phyloP scores from a whole-genome alignment of 2,888 invertebrate species.

The Melikaiella ostensackeni region DNA sequence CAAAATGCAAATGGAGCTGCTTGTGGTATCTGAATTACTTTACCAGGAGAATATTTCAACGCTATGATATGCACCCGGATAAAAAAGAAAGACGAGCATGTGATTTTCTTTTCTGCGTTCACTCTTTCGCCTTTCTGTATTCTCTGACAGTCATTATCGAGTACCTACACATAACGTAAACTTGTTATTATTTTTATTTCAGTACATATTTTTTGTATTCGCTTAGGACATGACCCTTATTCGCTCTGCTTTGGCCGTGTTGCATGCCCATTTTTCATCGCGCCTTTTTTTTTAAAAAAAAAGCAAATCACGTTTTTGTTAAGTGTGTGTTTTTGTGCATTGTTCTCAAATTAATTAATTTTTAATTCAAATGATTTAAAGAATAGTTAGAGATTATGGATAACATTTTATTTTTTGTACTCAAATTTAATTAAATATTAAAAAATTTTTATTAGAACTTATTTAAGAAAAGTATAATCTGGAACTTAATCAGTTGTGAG shows the following conservation, averaged over 20 bases:
- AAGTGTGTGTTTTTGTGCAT: not conserved
- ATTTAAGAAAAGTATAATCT: not conserved
- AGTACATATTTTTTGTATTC: conserved; percentile 34
- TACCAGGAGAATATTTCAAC: conserved; percentile 29
- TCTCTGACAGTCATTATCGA: conserved; percentile 41
- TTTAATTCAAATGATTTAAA: not conserved
- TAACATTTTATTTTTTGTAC: not conserved
- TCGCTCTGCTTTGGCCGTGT: conserved; percentile 71
- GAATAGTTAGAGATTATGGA: not conserved
- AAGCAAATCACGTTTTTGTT: not conserved
- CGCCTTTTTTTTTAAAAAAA: conserved; percentile 3
- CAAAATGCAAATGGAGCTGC: conserved; percentile 15
- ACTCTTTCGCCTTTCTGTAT: conserved; percentile 39
- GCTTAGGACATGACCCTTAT: conserved; percentile 43
- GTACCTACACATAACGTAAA: not conserved
- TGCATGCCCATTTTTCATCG: conserved; percentile 65
- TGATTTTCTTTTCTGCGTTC: conserved; percentile 46
- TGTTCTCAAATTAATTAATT: too few relatives aligned
- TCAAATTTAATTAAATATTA: not conserved
- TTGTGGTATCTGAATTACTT: conserved; percentile 24
- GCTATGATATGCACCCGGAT: conserved; percentile 30
- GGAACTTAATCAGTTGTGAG: not conserved
- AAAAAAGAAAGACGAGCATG: conserved; percentile 45
- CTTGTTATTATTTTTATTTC: conserved; percentile 22
- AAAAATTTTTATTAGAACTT: not conserved